These are phyloP conservation scores for Gymnothorax reevesii DNA, from an alignment of 2,797 vertebrate genomes.

Conservation along the genomic window DNA sequence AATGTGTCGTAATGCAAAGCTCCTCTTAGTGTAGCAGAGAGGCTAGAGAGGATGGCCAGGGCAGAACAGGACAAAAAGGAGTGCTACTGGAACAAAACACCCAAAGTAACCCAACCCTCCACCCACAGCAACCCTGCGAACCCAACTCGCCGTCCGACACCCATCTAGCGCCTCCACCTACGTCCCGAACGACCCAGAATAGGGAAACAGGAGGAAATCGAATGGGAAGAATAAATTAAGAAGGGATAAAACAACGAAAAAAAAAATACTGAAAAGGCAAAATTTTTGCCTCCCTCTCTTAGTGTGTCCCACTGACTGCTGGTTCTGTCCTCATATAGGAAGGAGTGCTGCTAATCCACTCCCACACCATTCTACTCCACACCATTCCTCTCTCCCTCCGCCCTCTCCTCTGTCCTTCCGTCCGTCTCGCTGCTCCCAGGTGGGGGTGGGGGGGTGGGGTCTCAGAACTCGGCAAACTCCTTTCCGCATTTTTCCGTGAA, in stretches of 20 bases:
- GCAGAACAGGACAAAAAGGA: background rate
- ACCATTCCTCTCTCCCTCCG: slow-evolving; percentile 43
- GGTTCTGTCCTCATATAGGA: slow-evolving; percentile 31
- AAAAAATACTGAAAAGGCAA: slow-evolving; percentile 68
- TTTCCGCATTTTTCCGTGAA: slow-evolving; percentile 90
- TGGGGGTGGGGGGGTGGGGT: slow-evolving; percentile 45
- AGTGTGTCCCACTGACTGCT: slow-evolving; percentile 51
- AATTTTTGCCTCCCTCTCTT: slow-evolving; percentile 65
- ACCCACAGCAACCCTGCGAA: background rate
- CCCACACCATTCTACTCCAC: slow-evolving; percentile 47
- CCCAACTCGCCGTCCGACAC: background rate
- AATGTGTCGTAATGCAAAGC: too few relatives aligned
- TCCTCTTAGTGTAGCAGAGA: background rate
- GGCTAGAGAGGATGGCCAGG: background rate
- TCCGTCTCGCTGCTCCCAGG: slow-evolving; percentile 47
- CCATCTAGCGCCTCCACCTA: slow-evolving; percentile 51
- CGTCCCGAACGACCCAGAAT: slow-evolving; percentile 10
- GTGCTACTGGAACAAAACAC: background rate
- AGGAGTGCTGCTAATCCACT: slow-evolving; percentile 34
- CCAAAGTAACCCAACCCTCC: background rate
- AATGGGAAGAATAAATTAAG: slow-evolving; percentile 63
- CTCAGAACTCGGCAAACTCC: slow-evolving; percentile 91
- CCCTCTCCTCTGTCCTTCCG: slow-evolving; percentile 47
- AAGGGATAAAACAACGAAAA: slow-evolving; percentile 34
- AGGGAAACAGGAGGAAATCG: slow-evolving; percentile 32